Conservation (phyloP, 2,888 invertebrate genomes). For the Hoplodrina ambigua region DNA sequence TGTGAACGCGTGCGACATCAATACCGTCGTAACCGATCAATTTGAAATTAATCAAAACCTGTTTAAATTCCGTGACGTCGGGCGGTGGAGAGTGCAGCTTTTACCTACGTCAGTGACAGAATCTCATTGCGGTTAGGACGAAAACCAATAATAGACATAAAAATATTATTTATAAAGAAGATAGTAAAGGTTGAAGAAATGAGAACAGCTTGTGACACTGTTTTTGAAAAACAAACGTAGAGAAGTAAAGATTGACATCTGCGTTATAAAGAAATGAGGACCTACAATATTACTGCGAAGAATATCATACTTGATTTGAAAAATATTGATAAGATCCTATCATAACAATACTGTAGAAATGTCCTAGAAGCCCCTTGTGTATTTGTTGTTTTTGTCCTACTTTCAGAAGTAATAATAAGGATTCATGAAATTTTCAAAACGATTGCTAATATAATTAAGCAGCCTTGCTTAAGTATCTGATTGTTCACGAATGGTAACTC, state of each 20-base stretch:
- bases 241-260: constrained; percentile 23
- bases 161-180: constrained; percentile 20
- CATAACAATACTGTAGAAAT: not conserved
- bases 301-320: constrained; percentile 1
- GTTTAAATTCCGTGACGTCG: constrained; percentile 31
- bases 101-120: constrained; percentile 30
- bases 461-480: constrained; percentile 6
- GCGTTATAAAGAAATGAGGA: constrained; percentile 17
- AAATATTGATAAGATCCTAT: constrained; percentile 13
- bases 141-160: constrained; percentile 16
- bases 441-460: not conserved
- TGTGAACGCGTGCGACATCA: constrained; percentile 6
- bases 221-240: constrained; percentile 24
- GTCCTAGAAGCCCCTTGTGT: not conserved
- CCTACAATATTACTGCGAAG: constrained; percentile 8
- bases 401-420: not conserved
- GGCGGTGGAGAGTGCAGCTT: constrained; percentile 16
- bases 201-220: constrained; percentile 21
- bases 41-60: constrained; percentile 20
- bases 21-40: constrained; percentile 1
- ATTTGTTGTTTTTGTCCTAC: not conserved
- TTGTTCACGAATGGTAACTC: constrained; percentile 11
- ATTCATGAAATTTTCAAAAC: not conserved
- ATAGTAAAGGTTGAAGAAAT: constrained; percentile 12
- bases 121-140: not conserved